Evolutionary conservation across 1,140 invertebrate genomes (phyloP).

Genomic region (Eupristina koningsbergeri): DNA sequence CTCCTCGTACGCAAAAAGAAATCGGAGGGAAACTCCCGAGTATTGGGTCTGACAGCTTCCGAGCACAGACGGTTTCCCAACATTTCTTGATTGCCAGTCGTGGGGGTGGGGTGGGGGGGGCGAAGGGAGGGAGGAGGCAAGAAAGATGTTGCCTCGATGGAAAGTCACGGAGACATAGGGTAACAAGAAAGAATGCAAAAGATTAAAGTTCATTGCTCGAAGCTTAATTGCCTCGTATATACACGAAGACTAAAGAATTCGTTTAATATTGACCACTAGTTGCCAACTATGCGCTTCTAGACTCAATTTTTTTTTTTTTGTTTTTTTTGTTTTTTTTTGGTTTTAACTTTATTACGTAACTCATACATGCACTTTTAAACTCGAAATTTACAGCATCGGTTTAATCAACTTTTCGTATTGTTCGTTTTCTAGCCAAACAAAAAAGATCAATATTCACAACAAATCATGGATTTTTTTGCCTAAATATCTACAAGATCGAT

Average conservation of each 20-base stretch:
- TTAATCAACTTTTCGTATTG: background rate
- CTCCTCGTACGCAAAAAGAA: background rate
- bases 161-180: background rate
- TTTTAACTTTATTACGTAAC: background rate
- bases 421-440: background rate
- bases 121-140: too few relatives aligned
- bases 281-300: background rate
- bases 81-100: background rate
- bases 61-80: background rate
- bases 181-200: slow-evolving; percentile 13
- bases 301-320: background rate
- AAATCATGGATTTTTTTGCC: too few relatives aligned
- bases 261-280: slow-evolving; percentile 57
- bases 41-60: slow-evolving; percentile 27
- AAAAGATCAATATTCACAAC: too few relatives aligned
- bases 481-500: too few relatives aligned
- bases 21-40: slow-evolving; percentile 41
- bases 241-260: slow-evolving; percentile 61
- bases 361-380: background rate
- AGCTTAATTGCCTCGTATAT: slow-evolving; percentile 60
- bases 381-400: background rate
- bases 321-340: too few relatives aligned
- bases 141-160: too few relatives aligned
- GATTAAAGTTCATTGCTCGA: slow-evolving; percentile 33
- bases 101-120: background rate